Conservation (phyloP, 1,140 invertebrate species). For the Sycophaga agraensis region DNA sequence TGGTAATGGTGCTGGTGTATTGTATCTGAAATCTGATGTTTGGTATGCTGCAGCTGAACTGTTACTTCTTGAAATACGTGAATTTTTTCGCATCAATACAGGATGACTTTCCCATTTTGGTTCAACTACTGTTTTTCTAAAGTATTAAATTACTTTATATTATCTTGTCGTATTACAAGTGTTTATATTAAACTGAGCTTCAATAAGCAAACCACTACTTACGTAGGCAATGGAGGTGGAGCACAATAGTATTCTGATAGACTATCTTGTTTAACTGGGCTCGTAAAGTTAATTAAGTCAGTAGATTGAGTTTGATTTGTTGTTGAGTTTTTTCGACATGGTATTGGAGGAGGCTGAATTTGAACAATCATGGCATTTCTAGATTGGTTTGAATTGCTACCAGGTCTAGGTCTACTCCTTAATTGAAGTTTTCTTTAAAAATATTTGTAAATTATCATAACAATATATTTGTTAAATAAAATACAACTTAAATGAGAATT, state of each 20-base stretch:
- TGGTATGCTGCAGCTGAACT: constrained; percentile 52
- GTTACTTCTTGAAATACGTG: constrained; percentile 50
- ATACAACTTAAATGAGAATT: neutral
- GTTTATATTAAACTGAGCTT: neutral
- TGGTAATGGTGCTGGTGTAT: constrained; percentile 45
- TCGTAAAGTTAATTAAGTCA: constrained; percentile 75
- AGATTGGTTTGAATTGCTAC: constrained; percentile 52
- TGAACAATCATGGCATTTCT: constrained; percentile 56
- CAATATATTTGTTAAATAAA: neutral
- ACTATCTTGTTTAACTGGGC: constrained; percentile 57
- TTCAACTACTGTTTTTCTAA: constrained; percentile 46
- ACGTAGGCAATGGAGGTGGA: constrained; percentile 46
- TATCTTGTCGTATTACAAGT: neutral
- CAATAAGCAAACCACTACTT: constrained; percentile 31
- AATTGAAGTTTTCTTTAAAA: constrained; percentile 44
- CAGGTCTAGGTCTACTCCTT: constrained; percentile 60
- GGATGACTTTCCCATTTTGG: constrained; percentile 56
- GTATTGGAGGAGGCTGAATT: constrained; percentile 56
- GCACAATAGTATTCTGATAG: constrained; percentile 47
- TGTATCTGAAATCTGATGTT: constrained; percentile 50
- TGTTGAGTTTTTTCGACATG: constrained; percentile 56
- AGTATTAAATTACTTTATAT: constrained; percentile 21
- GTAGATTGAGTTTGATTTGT: constrained; percentile 58
- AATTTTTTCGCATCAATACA: constrained; percentile 44
- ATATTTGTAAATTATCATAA: neutral